These are phyloP conservation scores for Pogonophryne albipinna DNA, from an alignment of 2,797 vertebrate genomes.

Conservation along the genomic window DNA sequence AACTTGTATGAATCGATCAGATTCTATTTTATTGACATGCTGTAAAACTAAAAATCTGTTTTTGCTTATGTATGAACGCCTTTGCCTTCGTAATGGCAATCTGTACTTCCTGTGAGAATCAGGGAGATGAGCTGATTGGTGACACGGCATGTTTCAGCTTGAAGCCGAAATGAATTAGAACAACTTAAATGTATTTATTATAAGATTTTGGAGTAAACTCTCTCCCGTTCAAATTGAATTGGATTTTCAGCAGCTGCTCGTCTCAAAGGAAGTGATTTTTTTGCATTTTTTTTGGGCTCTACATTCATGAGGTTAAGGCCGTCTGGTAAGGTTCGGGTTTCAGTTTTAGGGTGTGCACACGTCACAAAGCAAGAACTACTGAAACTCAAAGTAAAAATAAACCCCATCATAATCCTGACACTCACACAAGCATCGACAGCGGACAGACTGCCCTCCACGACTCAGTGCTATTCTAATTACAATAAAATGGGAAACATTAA, in stretches of 20 bases:
- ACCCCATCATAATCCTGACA: not conserved
- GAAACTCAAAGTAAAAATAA: not conserved
- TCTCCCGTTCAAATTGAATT: not conserved
- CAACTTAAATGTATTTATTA: not conserved
- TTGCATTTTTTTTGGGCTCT: slow-evolving; percentile 81
- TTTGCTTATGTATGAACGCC: not conserved
- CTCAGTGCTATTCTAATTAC: slow-evolving; percentile 22
- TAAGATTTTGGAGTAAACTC: not conserved
- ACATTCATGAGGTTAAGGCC: slow-evolving; percentile 96
- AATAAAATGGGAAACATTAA: slow-evolving; percentile 29
- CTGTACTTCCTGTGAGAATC: not conserved
- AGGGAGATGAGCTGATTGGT: not conserved
- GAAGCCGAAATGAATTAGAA: not conserved
- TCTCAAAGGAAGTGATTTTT: slow-evolving; percentile 47
- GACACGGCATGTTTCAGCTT: not conserved
- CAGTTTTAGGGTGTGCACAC: slow-evolving; percentile 39
- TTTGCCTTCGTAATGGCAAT: not conserved
- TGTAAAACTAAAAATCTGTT: not conserved
- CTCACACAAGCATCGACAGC: slow-evolving; percentile 17
- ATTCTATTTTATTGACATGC: not conserved
- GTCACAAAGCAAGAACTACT: slow-evolving; percentile 37
- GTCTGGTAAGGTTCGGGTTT: slow-evolving; percentile 82
- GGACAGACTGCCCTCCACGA: slow-evolving; percentile 30
- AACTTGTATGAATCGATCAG: not conserved
- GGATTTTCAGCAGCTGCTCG: slow-evolving; percentile 23